Percentiles rank a stretch among this genome's conserved stretches.
These are phyloP conservation scores for Tragulus kanchil DNA, from an alignment of 2,113 vertebrate genomes.

Conservation along the genomic window DNA sequence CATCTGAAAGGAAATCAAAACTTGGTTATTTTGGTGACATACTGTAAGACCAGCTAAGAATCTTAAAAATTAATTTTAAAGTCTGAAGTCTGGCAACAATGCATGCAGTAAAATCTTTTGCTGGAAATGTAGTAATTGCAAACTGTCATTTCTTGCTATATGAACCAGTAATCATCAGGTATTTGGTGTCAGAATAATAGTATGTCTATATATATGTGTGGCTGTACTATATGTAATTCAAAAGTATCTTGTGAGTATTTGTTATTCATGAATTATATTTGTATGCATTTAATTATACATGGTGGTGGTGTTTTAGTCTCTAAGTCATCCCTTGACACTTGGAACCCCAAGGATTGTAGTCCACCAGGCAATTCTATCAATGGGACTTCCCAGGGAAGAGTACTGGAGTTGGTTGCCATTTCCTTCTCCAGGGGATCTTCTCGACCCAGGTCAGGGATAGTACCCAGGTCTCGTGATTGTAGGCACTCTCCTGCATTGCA, in stretches of 20 bases:
- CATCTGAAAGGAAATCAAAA: constrained; percentile 87
- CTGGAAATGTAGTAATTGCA: constrained; percentile 76
- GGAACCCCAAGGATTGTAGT: background rate
- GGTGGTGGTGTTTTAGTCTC: background rate
- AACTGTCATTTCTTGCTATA: constrained; percentile 72
- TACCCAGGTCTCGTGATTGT: no score
- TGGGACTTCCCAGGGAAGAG: background rate
- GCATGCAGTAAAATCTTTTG: constrained; percentile 79
- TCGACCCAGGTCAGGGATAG: no score
- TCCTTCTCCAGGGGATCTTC: background rate
- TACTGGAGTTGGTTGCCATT: background rate
- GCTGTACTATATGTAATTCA: constrained; percentile 78
- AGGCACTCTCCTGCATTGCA: no score
- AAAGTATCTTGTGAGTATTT: constrained; percentile 71
- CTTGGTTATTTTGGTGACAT: constrained; percentile 84
- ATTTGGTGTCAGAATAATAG: constrained; percentile 70
- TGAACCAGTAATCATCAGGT: constrained; percentile 79
- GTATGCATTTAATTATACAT: constrained; percentile 21
- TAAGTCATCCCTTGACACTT: accelerated
- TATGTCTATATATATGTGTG: background rate
- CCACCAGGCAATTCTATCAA: background rate
- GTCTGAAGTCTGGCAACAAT: constrained; percentile 72
- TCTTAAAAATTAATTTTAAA: constrained; percentile 84
- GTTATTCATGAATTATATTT: constrained; percentile 47
- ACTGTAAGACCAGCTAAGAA: constrained; percentile 79